phyloP scores from a whole-genome alignment of 1,140 invertebrate species.

The Neelides sp. region DNA sequence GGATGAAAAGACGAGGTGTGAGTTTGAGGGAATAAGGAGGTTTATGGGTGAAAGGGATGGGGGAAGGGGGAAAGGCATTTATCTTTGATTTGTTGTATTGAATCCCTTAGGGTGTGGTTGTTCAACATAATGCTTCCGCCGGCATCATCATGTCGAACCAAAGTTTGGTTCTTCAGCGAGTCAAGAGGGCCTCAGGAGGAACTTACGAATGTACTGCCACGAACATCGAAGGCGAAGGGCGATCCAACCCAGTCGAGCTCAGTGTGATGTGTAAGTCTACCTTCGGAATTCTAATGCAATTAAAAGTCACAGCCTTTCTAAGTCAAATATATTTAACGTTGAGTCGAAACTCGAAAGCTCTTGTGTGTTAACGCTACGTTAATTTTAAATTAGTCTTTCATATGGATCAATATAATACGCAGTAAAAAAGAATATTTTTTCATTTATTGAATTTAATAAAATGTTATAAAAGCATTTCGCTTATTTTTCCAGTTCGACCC shows the following conservation, averaged over 20 bases:
- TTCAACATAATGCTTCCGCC: conserved; percentile 63
- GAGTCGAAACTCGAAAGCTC: background rate
- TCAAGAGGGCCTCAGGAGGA: conserved; percentile 63
- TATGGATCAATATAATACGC: too few relatives aligned
- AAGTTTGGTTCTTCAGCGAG: conserved; percentile 61
- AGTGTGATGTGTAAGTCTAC: conserved; percentile 77
- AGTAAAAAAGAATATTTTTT: too few relatives aligned
- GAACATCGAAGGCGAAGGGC: conserved; percentile 75
- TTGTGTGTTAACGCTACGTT: too few relatives aligned
- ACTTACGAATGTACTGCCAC: conserved; percentile 74
- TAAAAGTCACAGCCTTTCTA: background rate
- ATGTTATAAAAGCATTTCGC: conserved; percentile 6
- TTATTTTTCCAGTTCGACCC: conserved; percentile 57
- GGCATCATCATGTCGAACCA: conserved; percentile 71
- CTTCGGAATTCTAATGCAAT: background rate
- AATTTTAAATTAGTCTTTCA: too few relatives aligned
- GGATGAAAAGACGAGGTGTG: too few relatives aligned
- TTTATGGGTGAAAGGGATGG: background rate
- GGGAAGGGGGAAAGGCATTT: background rate
- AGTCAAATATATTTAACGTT: background rate
- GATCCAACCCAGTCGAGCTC: conserved; percentile 61
- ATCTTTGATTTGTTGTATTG: background rate
- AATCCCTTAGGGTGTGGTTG: conserved; percentile 53
- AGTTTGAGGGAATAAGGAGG: too few relatives aligned
- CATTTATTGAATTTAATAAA: too few relatives aligned